phyloP scores from a whole-genome alignment of 2,888 invertebrate genomes.

The Rhyacophila evoluta region DNA sequence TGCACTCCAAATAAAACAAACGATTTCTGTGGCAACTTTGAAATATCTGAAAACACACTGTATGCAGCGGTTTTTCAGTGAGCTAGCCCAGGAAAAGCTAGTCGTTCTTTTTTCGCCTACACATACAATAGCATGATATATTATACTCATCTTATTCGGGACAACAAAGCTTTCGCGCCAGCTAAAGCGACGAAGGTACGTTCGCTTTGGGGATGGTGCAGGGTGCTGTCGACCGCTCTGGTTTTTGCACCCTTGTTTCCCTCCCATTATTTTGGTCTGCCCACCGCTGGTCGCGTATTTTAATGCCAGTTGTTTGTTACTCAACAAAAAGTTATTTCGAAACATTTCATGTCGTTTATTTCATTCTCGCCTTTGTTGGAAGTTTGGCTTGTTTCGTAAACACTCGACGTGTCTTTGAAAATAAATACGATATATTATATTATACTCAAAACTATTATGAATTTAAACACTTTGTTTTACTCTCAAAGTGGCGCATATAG shows the following conservation, averaged over 20 bases:
- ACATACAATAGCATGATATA: neutral
- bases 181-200: neutral
- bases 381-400: neutral
- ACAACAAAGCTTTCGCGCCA: neutral
- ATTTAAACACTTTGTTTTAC: too few relatives aligned
- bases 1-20: neutral
- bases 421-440: neutral
- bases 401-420: neutral
- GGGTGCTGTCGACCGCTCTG: neutral
- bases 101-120: neutral
- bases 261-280: neutral
- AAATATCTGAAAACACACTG: neutral
- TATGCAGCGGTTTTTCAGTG: neutral
- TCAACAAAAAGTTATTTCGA: conserved; percentile 5
- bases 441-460: neutral
- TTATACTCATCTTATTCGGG: neutral
- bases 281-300: conserved; percentile 11
- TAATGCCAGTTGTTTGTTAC: conserved; percentile 7
- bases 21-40: neutral
- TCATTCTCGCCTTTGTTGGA: neutral
- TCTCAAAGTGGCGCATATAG: too few relatives aligned
- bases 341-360: conserved; percentile 1
- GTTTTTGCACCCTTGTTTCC: conserved; percentile 17
- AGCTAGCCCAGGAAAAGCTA: neutral
- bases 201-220: neutral